Evolutionary conservation across 2,797 vertebrate genomes (phyloP).

Genomic region (Enoplosus armatus): DNA sequence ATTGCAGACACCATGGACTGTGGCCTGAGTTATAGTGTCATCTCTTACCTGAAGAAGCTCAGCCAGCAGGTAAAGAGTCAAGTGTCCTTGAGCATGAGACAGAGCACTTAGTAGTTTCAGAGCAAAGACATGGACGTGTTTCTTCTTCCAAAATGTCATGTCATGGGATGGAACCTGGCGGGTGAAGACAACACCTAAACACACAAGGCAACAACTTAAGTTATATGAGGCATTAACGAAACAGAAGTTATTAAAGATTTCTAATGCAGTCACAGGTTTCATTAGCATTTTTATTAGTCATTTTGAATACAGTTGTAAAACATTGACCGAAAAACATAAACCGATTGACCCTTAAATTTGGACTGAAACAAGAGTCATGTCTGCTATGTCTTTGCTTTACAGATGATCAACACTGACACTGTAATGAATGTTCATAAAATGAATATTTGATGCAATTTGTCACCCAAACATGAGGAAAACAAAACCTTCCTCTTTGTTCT

Average conservation of each 20-base stretch:
- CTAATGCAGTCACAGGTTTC: no score
- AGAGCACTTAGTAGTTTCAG: background rate
- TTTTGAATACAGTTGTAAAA: background rate
- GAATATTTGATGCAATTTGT: background rate
- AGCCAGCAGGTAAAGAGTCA: slow-evolving; percentile 94
- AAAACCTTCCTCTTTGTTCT: background rate
- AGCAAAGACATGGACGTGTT: background rate
- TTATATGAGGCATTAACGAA: background rate
- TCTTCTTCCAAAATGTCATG: background rate
- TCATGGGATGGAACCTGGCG: background rate
- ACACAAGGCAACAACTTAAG: background rate
- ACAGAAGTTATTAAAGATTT: background rate
- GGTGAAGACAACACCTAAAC: background rate
- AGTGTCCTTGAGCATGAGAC: background rate
- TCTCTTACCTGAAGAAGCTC: slow-evolving; percentile 99
- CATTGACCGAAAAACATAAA: no score
- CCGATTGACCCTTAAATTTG: background rate
- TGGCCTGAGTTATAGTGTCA: slow-evolving; percentile 98
- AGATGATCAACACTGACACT: background rate
- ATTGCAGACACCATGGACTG: slow-evolving; percentile 99
- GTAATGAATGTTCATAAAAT: background rate
- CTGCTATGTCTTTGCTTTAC: background rate
- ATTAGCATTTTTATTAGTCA: no score
- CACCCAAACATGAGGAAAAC: background rate
- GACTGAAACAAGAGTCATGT: background rate